Base-by-base conservation (phyloP, 2,797 vertebrate species). In the Rhynchonycteris naso region DNA sequence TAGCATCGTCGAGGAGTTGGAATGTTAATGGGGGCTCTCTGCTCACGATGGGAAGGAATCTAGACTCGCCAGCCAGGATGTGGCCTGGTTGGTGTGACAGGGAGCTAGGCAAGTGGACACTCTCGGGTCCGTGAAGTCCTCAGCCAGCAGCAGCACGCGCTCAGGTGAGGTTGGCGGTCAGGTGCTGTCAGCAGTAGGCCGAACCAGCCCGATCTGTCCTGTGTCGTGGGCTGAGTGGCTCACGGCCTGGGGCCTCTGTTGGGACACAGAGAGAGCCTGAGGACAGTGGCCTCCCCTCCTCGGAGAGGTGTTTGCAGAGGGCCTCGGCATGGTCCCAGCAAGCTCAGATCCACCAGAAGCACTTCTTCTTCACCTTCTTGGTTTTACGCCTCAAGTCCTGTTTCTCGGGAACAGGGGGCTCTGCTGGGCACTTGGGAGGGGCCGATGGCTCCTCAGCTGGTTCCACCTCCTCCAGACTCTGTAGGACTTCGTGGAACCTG, bases 321-420 rank as follows among this genome's bases (percentile, higher is more conserved):
- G 8, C 43, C 76, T 16, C n/a, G 38, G 21, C 4, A 24, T 12
- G 72, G 75, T 24, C 93, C 61, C 47, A 13, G 7, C 54, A 66
- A 68, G 68, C 95, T 99, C 98, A 99, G 94, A 99, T 99, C 99
- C 99, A 99, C 99, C 99, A 99, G 98, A 99, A 99, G 96, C 99
- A 99, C 98, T 99, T 99, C 97, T 99, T 99, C 94, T 99, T 98
- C 87, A 99, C 98, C 97, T 99, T 99, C 98, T 99, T 99, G 93
- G 99, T 98, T 75, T 99, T 99, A 88, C 98, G 98, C 88, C 98
- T 96, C 43, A 98, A 91, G 91, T 98, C 98, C 90, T 98, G 98
- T 93, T 98, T 98, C 94, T 98, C 98, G 0, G 97, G 93, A 69
- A 79, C 96, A 1, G 97, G 96, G 54, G 97, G 96, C 76, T 98